Evolutionary conservation across 2,797 vertebrate species (phyloP).

Genomic region (Podarcis lilfordi): DNA sequence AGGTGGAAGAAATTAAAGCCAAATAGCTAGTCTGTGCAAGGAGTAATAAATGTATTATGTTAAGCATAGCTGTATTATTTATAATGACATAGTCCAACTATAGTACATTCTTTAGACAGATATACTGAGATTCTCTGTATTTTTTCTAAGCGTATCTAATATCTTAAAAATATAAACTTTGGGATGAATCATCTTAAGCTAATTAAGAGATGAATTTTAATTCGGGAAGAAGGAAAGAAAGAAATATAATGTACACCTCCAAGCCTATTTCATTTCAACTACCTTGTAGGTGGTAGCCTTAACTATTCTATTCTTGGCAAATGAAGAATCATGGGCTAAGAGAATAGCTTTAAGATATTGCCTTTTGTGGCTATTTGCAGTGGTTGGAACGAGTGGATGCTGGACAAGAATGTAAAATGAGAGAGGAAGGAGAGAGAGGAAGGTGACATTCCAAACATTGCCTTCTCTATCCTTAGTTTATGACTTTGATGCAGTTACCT

Average conservation of each 20-base stretch:
- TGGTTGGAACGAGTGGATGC: neutral
- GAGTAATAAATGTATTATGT: conserved; percentile 41
- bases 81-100: conserved; percentile 4
- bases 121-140: neutral
- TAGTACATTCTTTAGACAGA: conserved; percentile 43
- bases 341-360: neutral
- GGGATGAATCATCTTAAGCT: conserved; percentile 5
- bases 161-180: conserved; percentile 14
- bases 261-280: neutral
- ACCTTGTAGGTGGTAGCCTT: neutral
- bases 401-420: neutral
- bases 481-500: neutral
- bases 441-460: neutral
- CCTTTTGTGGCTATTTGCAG: neutral
- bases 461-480: too few relatives aligned
- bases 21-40: conserved; percentile 52
- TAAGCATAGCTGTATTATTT: conserved; percentile 36
- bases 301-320: neutral
- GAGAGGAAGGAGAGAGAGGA: too few relatives aligned
- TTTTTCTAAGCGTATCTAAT: neutral
- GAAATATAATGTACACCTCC: neutral
- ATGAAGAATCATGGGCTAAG: neutral
- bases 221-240: neutral
- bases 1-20: conserved; percentile 35
- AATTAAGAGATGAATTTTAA: conserved; percentile 7